phyloP scores from a whole-genome alignment of 2,888 invertebrate species.

The Mesorhabditis sp. region DNA sequence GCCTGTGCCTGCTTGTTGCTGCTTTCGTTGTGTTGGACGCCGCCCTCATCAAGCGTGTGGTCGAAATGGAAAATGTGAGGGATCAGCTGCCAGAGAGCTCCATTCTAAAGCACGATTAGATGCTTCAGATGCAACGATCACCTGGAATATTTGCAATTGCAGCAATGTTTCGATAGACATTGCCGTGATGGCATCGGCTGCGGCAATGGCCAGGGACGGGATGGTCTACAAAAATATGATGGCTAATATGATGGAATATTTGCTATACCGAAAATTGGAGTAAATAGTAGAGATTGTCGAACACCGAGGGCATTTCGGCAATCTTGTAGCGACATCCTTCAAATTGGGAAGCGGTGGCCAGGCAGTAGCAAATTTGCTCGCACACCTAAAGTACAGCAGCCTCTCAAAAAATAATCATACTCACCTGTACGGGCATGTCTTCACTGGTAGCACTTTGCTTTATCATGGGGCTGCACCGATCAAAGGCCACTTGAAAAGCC shows the following conservation, averaged over 20 bases:
- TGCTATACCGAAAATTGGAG: slow-evolving; percentile 75
- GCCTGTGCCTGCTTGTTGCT: slow-evolving; percentile 74
- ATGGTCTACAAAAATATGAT: slow-evolving; percentile 68
- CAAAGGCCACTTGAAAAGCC: slow-evolving; percentile 79
- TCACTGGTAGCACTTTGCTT: slow-evolving; percentile 73
- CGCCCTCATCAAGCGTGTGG: slow-evolving; percentile 92
- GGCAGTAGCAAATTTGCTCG: slow-evolving; percentile 82
- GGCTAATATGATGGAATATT: not conserved
- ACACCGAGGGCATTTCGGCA: slow-evolving; percentile 79
- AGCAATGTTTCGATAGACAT: slow-evolving; percentile 80
- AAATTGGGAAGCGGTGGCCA: slow-evolving; percentile 91
- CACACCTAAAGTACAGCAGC: slow-evolving; percentile 63
- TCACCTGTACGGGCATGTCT: slow-evolving; percentile 74
- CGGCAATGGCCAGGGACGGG: slow-evolving; percentile 77
- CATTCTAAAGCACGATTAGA: slow-evolving; percentile 59
- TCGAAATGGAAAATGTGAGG: slow-evolving; percentile 89
- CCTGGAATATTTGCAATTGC: slow-evolving; percentile 75
- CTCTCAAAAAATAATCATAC: not conserved
- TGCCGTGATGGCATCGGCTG: slow-evolving; percentile 83
- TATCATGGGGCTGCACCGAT: slow-evolving; percentile 87
- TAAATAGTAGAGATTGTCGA: slow-evolving; percentile 79
- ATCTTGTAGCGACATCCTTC: slow-evolving; percentile 81
- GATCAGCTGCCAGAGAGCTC: slow-evolving; percentile 85
- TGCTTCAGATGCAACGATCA: slow-evolving; percentile 2
- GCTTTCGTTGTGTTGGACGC: slow-evolving; percentile 49